phyloP scores from a whole-genome alignment of 2,113 vertebrate genomes.

The Melanotaenia duboulayi region DNA sequence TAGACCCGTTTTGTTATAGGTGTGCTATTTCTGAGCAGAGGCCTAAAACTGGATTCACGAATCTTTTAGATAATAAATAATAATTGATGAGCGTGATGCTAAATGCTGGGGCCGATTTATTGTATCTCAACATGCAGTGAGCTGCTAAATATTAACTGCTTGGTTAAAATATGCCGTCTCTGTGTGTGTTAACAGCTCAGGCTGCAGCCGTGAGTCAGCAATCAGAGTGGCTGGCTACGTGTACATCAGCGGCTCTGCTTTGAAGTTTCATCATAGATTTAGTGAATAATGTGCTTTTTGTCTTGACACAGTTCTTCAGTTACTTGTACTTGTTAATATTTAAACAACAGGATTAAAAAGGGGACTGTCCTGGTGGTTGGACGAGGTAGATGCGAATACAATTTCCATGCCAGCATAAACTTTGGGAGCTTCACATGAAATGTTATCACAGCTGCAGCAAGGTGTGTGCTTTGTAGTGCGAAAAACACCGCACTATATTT shows the following conservation, averaged over 20 bases:
- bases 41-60: no score
- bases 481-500: constrained; percentile 8
- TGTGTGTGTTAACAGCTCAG: neutral
- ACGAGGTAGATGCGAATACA: neutral
- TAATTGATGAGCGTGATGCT: no score
- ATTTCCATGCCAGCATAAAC: neutral
- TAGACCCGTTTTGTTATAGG: no score
- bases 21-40: no score
- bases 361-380: neutral
- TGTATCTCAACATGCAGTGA: no score
- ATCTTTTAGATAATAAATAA: no score
- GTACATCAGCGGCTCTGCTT: constrained; percentile 6
- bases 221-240: neutral
- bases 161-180: neutral
- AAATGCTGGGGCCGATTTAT: no score
- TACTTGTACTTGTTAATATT: constrained; percentile 26
- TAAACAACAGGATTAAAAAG: constrained; percentile 3
- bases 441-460: constrained; percentile 6
- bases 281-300: neutral
- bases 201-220: neutral
- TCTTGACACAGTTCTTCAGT: neutral
- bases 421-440: neutral
- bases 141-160: neutral
- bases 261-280: constrained; percentile 33
- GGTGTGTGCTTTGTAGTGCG: neutral